Evolutionary conservation across 1,140 invertebrate species (phyloP).

Genomic region (Solen grandis): DNA sequence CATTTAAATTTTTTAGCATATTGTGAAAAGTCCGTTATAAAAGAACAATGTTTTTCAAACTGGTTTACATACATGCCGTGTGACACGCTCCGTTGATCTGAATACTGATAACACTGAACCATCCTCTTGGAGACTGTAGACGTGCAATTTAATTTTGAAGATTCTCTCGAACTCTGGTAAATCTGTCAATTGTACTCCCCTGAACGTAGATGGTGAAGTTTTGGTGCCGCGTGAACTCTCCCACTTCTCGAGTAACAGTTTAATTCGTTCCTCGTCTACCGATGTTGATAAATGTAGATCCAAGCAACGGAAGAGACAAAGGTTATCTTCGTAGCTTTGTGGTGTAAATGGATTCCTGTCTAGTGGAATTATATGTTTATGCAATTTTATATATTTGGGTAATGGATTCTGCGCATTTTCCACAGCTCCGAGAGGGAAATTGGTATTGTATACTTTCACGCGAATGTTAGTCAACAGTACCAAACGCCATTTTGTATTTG

Average conservation of each 20-base stretch:
- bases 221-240: too few relatives aligned
- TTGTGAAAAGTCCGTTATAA: neutral
- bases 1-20: neutral
- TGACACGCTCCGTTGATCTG: neutral
- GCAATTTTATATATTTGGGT: neutral
- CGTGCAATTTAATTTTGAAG: neutral
- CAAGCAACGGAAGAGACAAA: conserved; percentile 8
- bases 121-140: neutral
- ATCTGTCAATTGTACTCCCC: neutral
- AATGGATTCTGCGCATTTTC: neutral
- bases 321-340: conserved; percentile 11
- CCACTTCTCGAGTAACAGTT: too few relatives aligned
- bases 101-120: neutral
- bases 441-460: neutral
- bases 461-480: conserved; percentile 5
- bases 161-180: neutral
- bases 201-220: too few relatives aligned
- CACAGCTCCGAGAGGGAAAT: neutral
- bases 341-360: neutral
- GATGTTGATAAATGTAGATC: too few relatives aligned
- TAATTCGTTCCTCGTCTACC: too few relatives aligned
- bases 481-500: conserved; percentile 3
- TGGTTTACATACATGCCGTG: neutral
- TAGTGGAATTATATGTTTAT: neutral
- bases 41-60: neutral